phyloP scores from a whole-genome alignment of 2,888 invertebrate genomes.

The Deroplatys truncata region DNA sequence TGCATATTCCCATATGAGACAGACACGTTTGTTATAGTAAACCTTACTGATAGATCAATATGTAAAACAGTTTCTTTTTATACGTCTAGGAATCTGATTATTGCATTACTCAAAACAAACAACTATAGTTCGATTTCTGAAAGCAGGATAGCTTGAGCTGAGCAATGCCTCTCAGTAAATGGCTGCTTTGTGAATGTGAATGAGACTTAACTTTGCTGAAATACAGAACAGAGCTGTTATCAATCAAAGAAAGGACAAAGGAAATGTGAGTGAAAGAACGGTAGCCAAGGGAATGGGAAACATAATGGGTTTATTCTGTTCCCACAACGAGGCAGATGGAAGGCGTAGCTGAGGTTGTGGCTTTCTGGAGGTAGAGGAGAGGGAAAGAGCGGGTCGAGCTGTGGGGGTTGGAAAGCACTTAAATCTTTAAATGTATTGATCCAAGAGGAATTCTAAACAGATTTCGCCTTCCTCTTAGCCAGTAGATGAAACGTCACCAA shows the following conservation, averaged over 20 bases:
- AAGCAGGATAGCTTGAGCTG: background rate
- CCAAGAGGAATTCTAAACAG: background rate
- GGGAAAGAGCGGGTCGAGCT: background rate
- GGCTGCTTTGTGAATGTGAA: background rate
- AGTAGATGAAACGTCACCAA: background rate
- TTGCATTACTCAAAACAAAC: background rate
- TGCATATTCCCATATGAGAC: too few relatives aligned
- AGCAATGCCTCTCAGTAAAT: background rate
- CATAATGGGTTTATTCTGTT: background rate
- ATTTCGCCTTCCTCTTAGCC: background rate
- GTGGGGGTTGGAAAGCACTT: background rate
- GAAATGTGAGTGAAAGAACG: background rate
- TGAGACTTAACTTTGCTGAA: background rate
- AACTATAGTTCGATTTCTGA: background rate
- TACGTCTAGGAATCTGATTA: background rate
- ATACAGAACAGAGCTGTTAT: background rate
- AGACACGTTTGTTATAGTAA: too few relatives aligned
- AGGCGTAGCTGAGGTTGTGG: background rate
- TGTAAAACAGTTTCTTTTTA: background rate
- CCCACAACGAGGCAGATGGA: background rate
- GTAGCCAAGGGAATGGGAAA: background rate
- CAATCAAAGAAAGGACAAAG: background rate
- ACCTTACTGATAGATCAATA: too few relatives aligned
- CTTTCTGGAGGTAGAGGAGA: background rate
- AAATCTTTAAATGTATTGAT: background rate